Evolutionary conservation across 1,140 invertebrate genomes (phyloP), one percentile per base, ranked within the genome.

Genomic region (Achroia grisella): DNA sequence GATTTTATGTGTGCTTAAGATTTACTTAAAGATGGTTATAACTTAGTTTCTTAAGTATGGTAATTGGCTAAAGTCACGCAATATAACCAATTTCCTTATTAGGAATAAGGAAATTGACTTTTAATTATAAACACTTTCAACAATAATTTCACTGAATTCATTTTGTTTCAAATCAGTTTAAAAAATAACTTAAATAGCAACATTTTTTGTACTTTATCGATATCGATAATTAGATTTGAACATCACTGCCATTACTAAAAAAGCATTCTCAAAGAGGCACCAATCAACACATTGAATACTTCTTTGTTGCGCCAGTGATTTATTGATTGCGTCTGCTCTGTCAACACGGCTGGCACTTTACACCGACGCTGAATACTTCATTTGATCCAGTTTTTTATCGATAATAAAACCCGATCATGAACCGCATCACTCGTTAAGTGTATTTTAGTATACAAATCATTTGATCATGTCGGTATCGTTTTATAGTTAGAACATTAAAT

Each of bases 331-430:
- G 66, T 79, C 77, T n/a, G n/a, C n/a, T 84, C 77, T 84, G 80
- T 84, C 80, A 84, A 84, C 80, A 81, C 69, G 54, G 61, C 69
- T 62, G 71, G 71, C 71, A 72, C 67, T 72, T 77, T 70, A 78
- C 68, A 75, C 68, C 48, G 43, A 42, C 41, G 37, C 53, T 81
- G 72, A 84, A 84, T 84, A 84, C 80, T 80, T 84, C 80, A 82
- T 84, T 81, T 84, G 78, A 81, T 79, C 74, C 76, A 72, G 70
- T 81, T 84, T 80, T 81, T 81, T 81, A 81, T 81, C 80, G 80
- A 84, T 76, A 79, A 76, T 73, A 76, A 70, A 71, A 69, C 70
- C 17, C 52, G 62, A 62, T 62, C 54, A 55, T 79, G 77, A 77
- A 65, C 72, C 76, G 75, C 79, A 80, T 77, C 79, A 78, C 75